Base-by-base conservation (phyloP, 2,888 invertebrate genomes). In the Synergus umbraculus region DNA sequence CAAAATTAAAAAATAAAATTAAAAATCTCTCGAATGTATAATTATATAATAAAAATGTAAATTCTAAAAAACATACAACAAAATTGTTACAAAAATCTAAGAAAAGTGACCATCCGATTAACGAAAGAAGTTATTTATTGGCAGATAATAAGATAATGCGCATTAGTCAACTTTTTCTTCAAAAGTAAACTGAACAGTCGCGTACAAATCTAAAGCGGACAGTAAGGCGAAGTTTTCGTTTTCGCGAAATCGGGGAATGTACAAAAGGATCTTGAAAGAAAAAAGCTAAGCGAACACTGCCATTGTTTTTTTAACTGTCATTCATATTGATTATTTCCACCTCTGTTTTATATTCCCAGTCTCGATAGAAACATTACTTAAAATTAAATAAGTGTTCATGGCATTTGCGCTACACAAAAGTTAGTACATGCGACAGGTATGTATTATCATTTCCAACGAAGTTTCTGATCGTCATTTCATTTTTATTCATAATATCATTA, bases 381-480 rank as follows among this genome's bases (percentile, higher is more conserved):
- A 73, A 73, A 58, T 73, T 58, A 73, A 73, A 73, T 73, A 73
- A 58, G 73, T 73, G 54, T 73, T 73, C 73, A 73, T 73, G 73
- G 54, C 54, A 54, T 73, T 54, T 73, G 73, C 37, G 54, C 37
- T 49, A 73, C 15, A 58, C 54, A 58, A 41, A 58, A 58, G 18
- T 73, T 73, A 73, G 54, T 73, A 73, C 54, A 73, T 54, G 54
- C 44, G 18, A 67, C 54, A 49, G 46, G 69, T 49, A 73, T 73
- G 49, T 49, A 73, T 73, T 73, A 73, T 54, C 73, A 54, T 73
- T 54, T 29, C 44, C n/a, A 49, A 54, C 49, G n/a, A 54, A 54
- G n/a, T 54, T 73, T 54, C n/a, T n/a, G 29, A 54, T 58, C n/a
- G 29, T 10, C 49, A 15, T 73, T 63, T 22, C 15, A 46, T 22